phyloP scores from a whole-genome alignment of 2,888 invertebrate species.

The Oligia latruncula region DNA sequence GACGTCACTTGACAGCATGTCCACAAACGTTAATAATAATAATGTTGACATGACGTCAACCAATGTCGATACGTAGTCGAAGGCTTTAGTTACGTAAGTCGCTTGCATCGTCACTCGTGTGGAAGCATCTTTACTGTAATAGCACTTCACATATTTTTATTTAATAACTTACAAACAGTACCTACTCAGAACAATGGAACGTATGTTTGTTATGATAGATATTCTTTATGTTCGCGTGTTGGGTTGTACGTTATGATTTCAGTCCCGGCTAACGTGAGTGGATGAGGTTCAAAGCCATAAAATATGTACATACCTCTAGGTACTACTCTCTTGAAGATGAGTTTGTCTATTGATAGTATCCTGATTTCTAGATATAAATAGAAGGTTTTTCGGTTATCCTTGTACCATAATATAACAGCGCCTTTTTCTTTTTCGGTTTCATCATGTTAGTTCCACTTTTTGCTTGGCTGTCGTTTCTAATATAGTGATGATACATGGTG shows the following conservation, averaged over 20 bases:
- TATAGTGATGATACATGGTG: background rate
- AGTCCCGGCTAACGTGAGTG: constrained; percentile 31
- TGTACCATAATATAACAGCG: background rate
- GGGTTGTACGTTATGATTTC: constrained; percentile 40
- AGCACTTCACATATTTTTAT: constrained; percentile 24
- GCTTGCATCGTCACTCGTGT: background rate
- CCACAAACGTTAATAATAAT: constrained; percentile 12
- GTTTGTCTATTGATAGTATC: constrained; percentile 18
- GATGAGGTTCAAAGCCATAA: constrained; percentile 33
- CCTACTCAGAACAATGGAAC: constrained; percentile 16
- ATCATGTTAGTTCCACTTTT: background rate
- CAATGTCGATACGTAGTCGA: background rate
- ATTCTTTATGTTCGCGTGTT: constrained; percentile 36
- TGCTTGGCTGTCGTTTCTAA: no score
- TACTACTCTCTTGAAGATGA: constrained; percentile 17
- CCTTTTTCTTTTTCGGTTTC: background rate
- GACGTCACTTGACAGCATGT: constrained; percentile 21
- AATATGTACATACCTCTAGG: constrained; percentile 30
- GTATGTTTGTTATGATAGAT: constrained; percentile 29
- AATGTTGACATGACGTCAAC: constrained; percentile 2
- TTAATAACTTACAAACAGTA: constrained; percentile 3
- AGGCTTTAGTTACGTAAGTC: background rate
- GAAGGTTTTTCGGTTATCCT: background rate
- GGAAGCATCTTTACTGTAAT: background rate
- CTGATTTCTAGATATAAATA: constrained; percentile 6